phyloP scores from a whole-genome alignment of 2,888 invertebrate genomes.

The Sussaba pulchella region DNA sequence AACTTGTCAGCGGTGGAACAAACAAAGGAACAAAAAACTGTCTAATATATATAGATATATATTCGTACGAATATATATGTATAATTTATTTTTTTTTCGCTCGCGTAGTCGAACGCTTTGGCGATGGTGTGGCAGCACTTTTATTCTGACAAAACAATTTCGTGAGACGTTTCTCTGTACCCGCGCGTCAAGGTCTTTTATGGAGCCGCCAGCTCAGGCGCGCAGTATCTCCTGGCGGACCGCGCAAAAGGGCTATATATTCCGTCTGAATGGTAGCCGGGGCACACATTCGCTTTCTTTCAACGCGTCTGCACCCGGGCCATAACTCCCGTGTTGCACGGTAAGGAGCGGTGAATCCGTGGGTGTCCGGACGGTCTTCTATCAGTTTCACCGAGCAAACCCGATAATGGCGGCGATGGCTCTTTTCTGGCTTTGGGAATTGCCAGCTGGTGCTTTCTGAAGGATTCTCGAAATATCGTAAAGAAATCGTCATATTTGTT shows the following conservation, averaged over 20 bases:
- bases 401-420: background rate
- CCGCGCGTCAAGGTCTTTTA: slow-evolving; percentile 8
- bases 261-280: slow-evolving; percentile 6
- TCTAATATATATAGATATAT: too few species aligned
- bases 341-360: background rate
- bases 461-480: background rate
- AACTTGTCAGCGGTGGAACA: too few species aligned
- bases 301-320: slow-evolving; percentile 1
- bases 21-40: too few species aligned
- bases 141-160: slow-evolving; percentile 12
- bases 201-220: background rate
- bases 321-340: slow-evolving; percentile 8
- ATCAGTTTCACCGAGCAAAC: background rate
- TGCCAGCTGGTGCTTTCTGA: background rate
- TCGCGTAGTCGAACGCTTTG: background rate
- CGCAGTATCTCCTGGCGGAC: background rate
- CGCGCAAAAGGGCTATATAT: slow-evolving; percentile 14
- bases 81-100: background rate
- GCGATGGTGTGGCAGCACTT: background rate
- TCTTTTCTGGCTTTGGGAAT: background rate
- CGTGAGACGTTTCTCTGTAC: slow-evolving; percentile 9
- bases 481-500: background rate
- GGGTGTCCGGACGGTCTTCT: slow-evolving; percentile 3
- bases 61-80: too few species aligned
- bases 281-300: background rate